Evolutionary conservation across 2,797 vertebrate species (phyloP).

Genomic region (Spinus olivaceus): DNA sequence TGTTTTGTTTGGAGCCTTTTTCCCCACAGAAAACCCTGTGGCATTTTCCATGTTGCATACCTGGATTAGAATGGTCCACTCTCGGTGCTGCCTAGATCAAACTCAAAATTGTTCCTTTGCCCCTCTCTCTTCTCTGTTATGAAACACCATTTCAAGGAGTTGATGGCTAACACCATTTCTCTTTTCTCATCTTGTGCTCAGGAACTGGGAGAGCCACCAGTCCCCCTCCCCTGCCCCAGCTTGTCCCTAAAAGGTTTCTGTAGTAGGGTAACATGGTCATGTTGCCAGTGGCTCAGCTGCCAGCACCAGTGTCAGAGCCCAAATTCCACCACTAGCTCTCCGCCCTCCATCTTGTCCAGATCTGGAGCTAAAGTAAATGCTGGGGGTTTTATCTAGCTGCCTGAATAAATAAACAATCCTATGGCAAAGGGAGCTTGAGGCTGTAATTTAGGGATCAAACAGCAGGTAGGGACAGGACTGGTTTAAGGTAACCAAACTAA

Average conservation of each 20-base stretch:
- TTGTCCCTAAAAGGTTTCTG: not conserved
- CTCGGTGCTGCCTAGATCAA: fast-evolving
- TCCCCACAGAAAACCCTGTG: too few species aligned
- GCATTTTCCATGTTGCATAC: not conserved
- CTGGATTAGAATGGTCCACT: not conserved
- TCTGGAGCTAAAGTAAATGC: not conserved
- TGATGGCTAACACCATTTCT: not conserved
- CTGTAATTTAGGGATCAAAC: not conserved
- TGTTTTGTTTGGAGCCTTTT: not conserved
- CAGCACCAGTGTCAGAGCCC: not conserved
- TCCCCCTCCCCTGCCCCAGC: fast-evolving
- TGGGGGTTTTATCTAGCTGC: not conserved
- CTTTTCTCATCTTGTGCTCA: not conserved
- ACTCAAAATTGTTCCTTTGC: not conserved
- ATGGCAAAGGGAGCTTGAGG: not conserved
- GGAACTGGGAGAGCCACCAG: fast-evolving
- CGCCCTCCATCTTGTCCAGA: fast-evolving
- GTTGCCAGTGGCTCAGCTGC: not conserved
- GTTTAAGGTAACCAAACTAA: not conserved
- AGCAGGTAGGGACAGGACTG: not conserved
- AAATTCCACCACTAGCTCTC: not conserved
- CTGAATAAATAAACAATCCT: not conserved
- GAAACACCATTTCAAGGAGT: not conserved
- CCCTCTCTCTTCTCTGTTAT: not conserved
- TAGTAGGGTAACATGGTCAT: not conserved